Base-by-base conservation (phyloP, 1,140 invertebrate genomes). In the Camponotus vicinus region DNA sequence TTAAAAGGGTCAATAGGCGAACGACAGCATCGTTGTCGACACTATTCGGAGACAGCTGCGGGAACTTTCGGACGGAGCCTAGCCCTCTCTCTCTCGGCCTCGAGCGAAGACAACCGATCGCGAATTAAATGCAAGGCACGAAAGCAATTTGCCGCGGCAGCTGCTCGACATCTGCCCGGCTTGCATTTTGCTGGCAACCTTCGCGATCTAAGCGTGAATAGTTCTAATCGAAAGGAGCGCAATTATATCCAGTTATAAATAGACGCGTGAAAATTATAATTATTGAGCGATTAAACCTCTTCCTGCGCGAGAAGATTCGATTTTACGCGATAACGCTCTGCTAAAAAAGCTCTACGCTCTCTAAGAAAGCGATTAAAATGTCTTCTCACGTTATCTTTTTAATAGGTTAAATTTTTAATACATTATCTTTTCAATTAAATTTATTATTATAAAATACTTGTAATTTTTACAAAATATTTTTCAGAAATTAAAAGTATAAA, bases 81-180 rank as follows among this genome's bases (percentile, higher is more conserved):
- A 63, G 18, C n/a, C 27, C 27, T 27, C 27, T 27, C 27, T 27
- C 27, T 15, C 6, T 86, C 45, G n/a, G 45, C 15, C 40, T 87
- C 87, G 85, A 89, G 76, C 85, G 86, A 87, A 92, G 90, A 87
- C 84, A 77, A 83, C 87, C 78, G 86, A 89, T 90, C 64, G 64
- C 37, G 52, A 82, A 90, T 90, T 87, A 90, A 85, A 92, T 84
- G 88, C 90, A 77, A 91, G 86, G 82, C 87, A 89, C 86, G 73
- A 89, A 64, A 77, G 86, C 86, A 91, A 92, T 91, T 88, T 87
- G 66, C 89, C 64, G 71, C 52, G 84, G 89, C 93, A 94, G 93
- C 93, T 93, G 93, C 80, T 80, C 89, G 87, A 91, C 93, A 94
- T 94, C 92, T 94, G 93, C 87, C 49, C 88, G 89, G 91, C 27